A percentile compares a stretch with the other conserved stretches of the same genome.
These are phyloP conservation scores for Notospermus geniculatus DNA, from an alignment of 1,140 invertebrate species.

Conservation along the genomic window DNA sequence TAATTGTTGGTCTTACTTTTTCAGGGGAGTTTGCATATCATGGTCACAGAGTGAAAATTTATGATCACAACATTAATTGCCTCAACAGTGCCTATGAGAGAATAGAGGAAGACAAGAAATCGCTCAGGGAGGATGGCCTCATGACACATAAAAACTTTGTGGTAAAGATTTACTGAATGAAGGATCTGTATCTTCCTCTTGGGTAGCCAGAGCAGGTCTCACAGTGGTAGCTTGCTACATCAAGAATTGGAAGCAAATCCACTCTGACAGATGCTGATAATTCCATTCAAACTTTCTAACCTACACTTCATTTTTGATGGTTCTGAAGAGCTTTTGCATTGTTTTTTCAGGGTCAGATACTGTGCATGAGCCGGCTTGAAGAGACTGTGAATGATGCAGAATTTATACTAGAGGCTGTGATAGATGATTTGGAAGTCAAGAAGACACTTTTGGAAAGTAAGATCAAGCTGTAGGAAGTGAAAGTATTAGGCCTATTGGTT, in stretches of 20 bases:
- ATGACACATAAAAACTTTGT: slow-evolving; percentile 54
- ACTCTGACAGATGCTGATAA: too few relatives aligned
- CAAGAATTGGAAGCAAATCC: too few relatives aligned
- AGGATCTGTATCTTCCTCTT: too few relatives aligned
- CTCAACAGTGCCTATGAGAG: slow-evolving; percentile 52
- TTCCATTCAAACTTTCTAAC: too few relatives aligned
- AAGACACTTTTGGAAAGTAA: slow-evolving; percentile 57
- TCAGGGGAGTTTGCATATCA: slow-evolving; percentile 58
- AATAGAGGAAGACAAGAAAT: slow-evolving; percentile 54
- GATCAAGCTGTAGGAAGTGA: too few relatives aligned
- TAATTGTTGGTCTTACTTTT: slow-evolving; percentile 15
- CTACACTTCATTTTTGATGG: too few relatives aligned
- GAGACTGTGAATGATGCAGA: slow-evolving; percentile 57
- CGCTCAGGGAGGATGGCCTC: slow-evolving; percentile 53
- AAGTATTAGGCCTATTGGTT: too few relatives aligned
- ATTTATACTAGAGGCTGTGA: slow-evolving; percentile 57
- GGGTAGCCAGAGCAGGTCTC: too few relatives aligned
- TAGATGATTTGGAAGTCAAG: slow-evolving; percentile 57
- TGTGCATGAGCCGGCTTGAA: slow-evolving; percentile 56
- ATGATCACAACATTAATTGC: slow-evolving; percentile 47
- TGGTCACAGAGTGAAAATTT: slow-evolving; percentile 58
- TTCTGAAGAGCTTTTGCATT: too few relatives aligned
- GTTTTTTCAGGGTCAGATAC: slow-evolving; percentile 53
- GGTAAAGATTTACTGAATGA: slow-evolving; percentile 45
- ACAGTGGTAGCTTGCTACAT: too few relatives aligned